Conservation (phyloP, 2,113 vertebrate species). For the Pteruthius melanotis region DNA sequence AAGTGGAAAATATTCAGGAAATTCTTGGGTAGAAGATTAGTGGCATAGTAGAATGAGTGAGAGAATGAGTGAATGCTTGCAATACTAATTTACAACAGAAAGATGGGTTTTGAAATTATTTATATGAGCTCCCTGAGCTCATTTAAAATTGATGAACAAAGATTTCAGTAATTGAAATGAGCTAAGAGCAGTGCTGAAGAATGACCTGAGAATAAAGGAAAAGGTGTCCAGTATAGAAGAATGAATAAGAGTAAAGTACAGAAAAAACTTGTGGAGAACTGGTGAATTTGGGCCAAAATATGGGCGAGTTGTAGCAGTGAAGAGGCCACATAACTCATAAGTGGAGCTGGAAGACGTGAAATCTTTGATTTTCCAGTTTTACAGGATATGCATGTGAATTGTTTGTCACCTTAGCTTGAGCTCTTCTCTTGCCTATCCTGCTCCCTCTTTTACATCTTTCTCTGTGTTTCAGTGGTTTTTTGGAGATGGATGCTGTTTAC, state of each 20-base stretch:
- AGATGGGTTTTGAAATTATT: background rate
- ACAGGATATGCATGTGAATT: background rate
- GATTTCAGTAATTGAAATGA: background rate
- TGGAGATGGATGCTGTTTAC: background rate
- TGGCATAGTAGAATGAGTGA: background rate
- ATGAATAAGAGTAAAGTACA: background rate
- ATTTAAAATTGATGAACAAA: slow-evolving; percentile 3
- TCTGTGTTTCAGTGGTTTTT: background rate
- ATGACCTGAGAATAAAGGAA: background rate
- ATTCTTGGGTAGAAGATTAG: background rate
- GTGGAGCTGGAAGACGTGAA: background rate
- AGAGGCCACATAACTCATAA: background rate
- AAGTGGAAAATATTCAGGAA: background rate
- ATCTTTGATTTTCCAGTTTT: background rate
- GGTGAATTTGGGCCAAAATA: background rate
- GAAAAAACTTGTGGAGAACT: background rate
- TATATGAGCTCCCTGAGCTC: background rate
- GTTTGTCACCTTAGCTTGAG: background rate
- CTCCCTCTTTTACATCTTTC: background rate
- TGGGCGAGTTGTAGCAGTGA: background rate
- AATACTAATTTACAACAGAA: background rate
- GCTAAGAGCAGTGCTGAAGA: background rate
- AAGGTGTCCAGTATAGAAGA: background rate
- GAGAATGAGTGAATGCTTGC: background rate
- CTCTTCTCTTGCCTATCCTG: background rate